Evolutionary conservation across 2,797 vertebrate species (phyloP), one percentile per base, ranked within the genome.

Genomic region (Sebastes dallii): DNA sequence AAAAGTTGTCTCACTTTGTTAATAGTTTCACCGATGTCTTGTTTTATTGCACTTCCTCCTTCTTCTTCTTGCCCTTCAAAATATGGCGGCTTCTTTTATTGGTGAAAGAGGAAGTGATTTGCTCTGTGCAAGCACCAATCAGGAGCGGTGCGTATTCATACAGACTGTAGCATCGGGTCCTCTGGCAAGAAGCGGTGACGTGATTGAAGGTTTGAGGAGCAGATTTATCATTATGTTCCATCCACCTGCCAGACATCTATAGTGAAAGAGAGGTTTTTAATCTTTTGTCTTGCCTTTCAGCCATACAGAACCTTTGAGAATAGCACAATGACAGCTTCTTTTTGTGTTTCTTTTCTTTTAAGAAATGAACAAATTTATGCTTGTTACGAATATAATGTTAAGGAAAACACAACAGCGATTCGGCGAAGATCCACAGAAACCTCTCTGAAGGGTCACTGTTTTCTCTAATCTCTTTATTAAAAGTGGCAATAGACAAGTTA

Each of bases 171-270:
- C 10, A 11, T 2, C 3, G 0, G 22, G 13, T 25, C 34, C 12
- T 24, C 10, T 46, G 81, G 61, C 59, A 52, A 6, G 2, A 54
- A 18, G 55, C 75, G 36, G 22, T 29, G 59, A 70, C 30, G 30
- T 61, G 3, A 59, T 29, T 16, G 39, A 55, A 70, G 71, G 54
- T 66, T 73, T 42, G 69, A 71, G 70, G 70, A 25, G 73, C 30
- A n/a, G 39, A 77, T 34, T 8, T 27, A 4, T 50, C 56, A 12
- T 72, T 60, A 25, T 22, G 50, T 67, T 76, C 50, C 27, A 70
- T 25, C n/a, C 75, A 71, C 59, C 66, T 84, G 66, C 50, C 70
- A 55, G 64, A 72, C 22, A 27, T 27, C 66, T 8, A 14, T 13
- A 14, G 1, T 29, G 6, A 59, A n/a, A n/a, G 10, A n/a, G 30